Conservation (phyloP, 2,113 vertebrate species). For the Sturnira hondurensis region DNA sequence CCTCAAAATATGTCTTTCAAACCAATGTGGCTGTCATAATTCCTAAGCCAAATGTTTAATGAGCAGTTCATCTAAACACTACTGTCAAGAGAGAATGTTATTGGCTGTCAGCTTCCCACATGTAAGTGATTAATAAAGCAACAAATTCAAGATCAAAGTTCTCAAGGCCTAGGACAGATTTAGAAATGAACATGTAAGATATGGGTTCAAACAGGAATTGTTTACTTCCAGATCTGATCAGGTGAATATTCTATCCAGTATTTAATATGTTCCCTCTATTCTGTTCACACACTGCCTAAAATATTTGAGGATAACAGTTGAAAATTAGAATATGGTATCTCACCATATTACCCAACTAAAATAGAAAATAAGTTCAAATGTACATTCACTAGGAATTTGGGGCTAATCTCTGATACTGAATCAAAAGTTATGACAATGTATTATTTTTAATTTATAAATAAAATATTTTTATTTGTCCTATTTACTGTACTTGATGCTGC, state of each 20-base stretch:
- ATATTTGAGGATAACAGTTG: not conserved
- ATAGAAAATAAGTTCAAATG: not conserved
- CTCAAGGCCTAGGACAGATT: not conserved
- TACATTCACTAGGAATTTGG: not conserved
- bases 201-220: not conserved
- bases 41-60: slow-evolving; percentile 51
- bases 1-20: slow-evolving; percentile 60
- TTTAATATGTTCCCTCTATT: not conserved
- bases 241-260: not conserved
- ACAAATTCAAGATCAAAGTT: slow-evolving; percentile 63
- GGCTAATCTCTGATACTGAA: not conserved
- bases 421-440: not conserved
- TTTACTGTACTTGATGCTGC: not conserved
- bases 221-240: not conserved
- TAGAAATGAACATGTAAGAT: not conserved
- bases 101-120: slow-evolving; percentile 47
- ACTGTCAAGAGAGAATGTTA: slow-evolving; percentile 56
- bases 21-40: slow-evolving; percentile 38
- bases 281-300: not conserved
- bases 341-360: not conserved
- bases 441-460: not conserved
- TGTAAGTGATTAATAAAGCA: slow-evolving; percentile 73
- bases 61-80: slow-evolving; percentile 61
- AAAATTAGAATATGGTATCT: not conserved
- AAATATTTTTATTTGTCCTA: not conserved